These are phyloP conservation scores for Siniperca chuatsi DNA, from an alignment of 2,113 vertebrate genomes.

Conservation along the genomic window DNA sequence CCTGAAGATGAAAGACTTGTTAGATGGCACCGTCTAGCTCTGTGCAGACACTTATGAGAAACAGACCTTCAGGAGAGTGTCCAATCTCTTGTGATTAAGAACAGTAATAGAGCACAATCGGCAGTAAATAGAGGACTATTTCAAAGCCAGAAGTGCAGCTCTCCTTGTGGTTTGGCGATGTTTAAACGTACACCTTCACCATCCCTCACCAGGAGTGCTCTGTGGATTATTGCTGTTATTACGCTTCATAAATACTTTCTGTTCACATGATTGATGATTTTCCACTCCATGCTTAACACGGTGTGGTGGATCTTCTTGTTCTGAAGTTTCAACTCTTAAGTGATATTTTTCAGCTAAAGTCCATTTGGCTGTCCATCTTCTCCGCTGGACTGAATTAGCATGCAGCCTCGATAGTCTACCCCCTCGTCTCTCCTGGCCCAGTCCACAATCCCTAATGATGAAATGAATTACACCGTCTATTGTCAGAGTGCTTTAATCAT, in stretches of 20 bases:
- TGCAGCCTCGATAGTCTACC: constrained; percentile 69
- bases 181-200: constrained; percentile 62
- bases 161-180: constrained; percentile 50
- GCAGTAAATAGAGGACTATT: constrained; percentile 69
- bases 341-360: constrained; percentile 40
- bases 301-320: constrained; percentile 40
- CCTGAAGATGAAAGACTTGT: constrained; percentile 81
- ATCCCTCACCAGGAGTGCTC: constrained; percentile 50
- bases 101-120: constrained; percentile 74
- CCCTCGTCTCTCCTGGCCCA: constrained; percentile 61
- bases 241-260: constrained; percentile 73
- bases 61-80: constrained; percentile 79
- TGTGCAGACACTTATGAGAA: constrained; percentile 80
- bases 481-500: constrained; percentile 86
- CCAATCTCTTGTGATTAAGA: constrained; percentile 70
- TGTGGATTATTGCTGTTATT: constrained; percentile 69
- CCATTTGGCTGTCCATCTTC: constrained; percentile 58
- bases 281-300: constrained; percentile 32
- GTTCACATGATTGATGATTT: constrained; percentile 68
- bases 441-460: constrained; percentile 78
- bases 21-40: constrained; percentile 76
- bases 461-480: constrained; percentile 84
- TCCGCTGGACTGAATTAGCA: constrained; percentile 70
- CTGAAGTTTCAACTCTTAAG: constrained; percentile 44
- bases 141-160: constrained; percentile 51